phyloP scores from a whole-genome alignment of 2,797 vertebrate genomes.

The Arrhamphus sclerolepis region DNA sequence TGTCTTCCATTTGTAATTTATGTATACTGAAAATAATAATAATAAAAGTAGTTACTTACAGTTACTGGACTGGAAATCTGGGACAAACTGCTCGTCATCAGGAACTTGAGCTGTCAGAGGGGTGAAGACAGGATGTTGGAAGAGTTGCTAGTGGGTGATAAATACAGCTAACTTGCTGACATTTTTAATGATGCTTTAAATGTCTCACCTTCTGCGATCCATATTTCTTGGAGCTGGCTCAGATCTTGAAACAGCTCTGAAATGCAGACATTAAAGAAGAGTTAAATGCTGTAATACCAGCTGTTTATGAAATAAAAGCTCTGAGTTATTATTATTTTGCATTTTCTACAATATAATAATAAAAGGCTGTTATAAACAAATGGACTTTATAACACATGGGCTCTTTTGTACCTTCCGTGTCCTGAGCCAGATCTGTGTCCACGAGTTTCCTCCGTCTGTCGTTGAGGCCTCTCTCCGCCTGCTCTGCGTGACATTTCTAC shows the following conservation, averaged over 20 bases:
- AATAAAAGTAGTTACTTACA: constrained; percentile 83
- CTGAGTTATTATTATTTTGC: too few species aligned
- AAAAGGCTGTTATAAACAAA: too few species aligned
- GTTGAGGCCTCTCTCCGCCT: constrained; percentile 74
- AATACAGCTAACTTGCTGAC: too few species aligned
- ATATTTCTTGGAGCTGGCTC: constrained; percentile 93
- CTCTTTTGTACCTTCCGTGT: constrained; percentile 87
- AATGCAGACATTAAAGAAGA: constrained; percentile 29
- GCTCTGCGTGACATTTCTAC: constrained; percentile 79
- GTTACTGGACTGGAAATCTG: constrained; percentile 95
- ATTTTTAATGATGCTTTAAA: background rate
- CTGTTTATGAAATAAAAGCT: too few species aligned
- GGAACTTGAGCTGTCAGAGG: constrained; percentile 86
- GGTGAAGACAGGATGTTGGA: constrained; percentile 3
- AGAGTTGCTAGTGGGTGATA: background rate
- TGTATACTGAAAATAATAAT: too few species aligned
- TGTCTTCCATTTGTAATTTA: too few species aligned
- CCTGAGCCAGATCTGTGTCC: constrained; percentile 91
- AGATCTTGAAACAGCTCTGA: constrained; percentile 95
- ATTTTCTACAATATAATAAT: too few species aligned
- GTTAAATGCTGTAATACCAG: too few species aligned
- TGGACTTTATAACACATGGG: background rate
- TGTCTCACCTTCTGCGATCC: constrained; percentile 92
- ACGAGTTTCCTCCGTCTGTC: constrained; percentile 91
- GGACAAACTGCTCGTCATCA: constrained; percentile 96